Evolutionary conservation across 2,113 vertebrate species (phyloP), one percentile per base, ranked within the genome.

Genomic region (Menidia beryllina): DNA sequence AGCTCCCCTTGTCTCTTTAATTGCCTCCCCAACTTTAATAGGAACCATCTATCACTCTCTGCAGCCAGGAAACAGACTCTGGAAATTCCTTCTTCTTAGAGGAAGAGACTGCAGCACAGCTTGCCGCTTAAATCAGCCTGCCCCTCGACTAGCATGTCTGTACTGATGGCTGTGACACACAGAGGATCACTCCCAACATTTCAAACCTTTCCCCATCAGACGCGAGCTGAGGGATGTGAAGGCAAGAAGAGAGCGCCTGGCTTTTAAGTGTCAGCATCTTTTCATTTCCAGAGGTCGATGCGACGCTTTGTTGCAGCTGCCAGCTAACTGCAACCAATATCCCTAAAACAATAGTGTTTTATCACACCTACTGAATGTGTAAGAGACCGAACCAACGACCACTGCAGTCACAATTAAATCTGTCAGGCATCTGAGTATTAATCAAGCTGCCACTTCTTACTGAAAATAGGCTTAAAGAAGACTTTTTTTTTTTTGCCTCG

Each of bases 21-120:
- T 91, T 90, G 86, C 88, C 82, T 90, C 50, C 41, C 60, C 54
- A 26, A 58, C 77, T 88, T 79, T 89, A 90, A 92, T 88, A 81
- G 81, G 71, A 84, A 41, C 60, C 72, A 90, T 93, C 85, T 81
- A 89, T 92, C 88, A 89, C 76, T 72, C 61, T 66, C 17, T 34
- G 26, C 57, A 55, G 58, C 60, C 54, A 39, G 55, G 58, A 72
- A 53, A 69, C 70, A 63, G 62, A 24, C 56, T 38, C 57, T 48
- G 62, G 81, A 83, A 83, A 70, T 54, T 80, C 80, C 75, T 53
- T 75, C 51, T 21, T 61, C 57, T 55, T 71, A 30, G 72, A 83
- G 71, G 27, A 69, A 72, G 25, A 69, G 20, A 45, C 39, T 43
- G 54, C 72, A 63, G 41, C 55, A 21, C 48, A 56, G 54, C 41